Evolutionary conservation across 2,113 vertebrate species (phyloP).

Genomic region (Pan paniscus): DNA sequence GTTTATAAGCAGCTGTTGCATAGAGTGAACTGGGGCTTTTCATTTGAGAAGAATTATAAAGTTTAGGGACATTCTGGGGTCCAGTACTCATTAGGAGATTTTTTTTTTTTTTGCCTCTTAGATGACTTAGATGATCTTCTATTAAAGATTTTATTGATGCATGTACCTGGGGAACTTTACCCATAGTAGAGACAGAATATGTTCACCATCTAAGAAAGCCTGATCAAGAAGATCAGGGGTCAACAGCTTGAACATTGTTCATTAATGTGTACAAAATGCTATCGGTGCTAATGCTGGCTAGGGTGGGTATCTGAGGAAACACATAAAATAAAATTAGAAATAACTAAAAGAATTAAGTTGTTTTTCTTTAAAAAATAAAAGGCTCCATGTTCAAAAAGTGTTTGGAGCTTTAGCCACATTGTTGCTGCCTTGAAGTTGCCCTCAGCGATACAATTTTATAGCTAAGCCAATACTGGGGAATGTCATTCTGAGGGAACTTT

Average conservation of each 20-base stretch:
- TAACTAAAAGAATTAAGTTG: not conserved
- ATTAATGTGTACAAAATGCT: not conserved
- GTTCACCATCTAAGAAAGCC: not conserved
- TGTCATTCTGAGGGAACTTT: not conserved
- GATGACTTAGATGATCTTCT: not conserved
- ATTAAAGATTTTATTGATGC: not conserved
- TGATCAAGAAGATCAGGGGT: not conserved
- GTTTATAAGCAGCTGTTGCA: not conserved
- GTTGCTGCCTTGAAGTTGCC: not conserved
- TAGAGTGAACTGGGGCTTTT: not conserved
- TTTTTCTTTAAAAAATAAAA: not conserved
- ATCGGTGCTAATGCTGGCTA: not conserved
- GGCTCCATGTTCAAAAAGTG: not conserved
- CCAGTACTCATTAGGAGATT: not conserved
- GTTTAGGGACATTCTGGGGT: not conserved
- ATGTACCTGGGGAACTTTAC: not conserved
- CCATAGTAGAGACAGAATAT: not conserved
- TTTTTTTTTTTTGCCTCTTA: not conserved
- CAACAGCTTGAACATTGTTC: not conserved
- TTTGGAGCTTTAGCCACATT: not conserved
- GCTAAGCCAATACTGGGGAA: not conserved
- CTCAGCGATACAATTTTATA: not conserved
- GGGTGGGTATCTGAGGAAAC: not conserved
- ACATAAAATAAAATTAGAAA: not conserved
- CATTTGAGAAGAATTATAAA: not conserved